Conservation (phyloP, 2,113 vertebrate genomes). For the Cinclus cinclus region DNA sequence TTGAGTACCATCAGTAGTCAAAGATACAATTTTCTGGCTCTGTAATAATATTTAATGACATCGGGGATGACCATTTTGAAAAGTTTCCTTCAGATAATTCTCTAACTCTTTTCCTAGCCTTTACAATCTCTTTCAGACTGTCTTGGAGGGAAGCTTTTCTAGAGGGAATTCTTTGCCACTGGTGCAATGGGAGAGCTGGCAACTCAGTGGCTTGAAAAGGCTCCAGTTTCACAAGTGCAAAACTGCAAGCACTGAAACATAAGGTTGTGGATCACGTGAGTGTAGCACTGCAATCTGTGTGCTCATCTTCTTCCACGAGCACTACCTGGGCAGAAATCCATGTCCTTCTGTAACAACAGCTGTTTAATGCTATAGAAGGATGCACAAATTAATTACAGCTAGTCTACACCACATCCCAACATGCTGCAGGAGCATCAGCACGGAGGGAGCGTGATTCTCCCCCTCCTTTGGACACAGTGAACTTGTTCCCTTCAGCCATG, state of each 20-base stretch:
- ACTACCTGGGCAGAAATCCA: conserved; percentile 63
- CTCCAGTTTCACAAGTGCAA: background rate
- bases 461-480: background rate
- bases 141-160: background rate
- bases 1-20: background rate
- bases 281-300: background rate
- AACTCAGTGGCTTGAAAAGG: conserved; percentile 2
- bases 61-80: background rate
- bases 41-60: background rate
- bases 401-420: background rate
- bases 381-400: conserved; percentile 36
- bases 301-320: background rate
- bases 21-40: background rate
- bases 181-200: background rate
- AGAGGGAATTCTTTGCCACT: background rate
- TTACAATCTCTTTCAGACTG: fast-evolving
- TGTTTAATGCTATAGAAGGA: conserved; percentile 49
- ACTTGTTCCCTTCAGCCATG: background rate
- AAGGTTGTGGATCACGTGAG: background rate
- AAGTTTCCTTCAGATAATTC: background rate
- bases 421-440: background rate
- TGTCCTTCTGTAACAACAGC: conserved; percentile 52
- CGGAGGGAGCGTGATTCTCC: fast-evolving
- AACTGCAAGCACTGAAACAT: background rate
- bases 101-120: background rate